A percentile compares a stretch with the other conserved stretches of the same genome.
Conservation (phyloP, 2,888 invertebrate species). For the Sesia apiformis region DNA sequence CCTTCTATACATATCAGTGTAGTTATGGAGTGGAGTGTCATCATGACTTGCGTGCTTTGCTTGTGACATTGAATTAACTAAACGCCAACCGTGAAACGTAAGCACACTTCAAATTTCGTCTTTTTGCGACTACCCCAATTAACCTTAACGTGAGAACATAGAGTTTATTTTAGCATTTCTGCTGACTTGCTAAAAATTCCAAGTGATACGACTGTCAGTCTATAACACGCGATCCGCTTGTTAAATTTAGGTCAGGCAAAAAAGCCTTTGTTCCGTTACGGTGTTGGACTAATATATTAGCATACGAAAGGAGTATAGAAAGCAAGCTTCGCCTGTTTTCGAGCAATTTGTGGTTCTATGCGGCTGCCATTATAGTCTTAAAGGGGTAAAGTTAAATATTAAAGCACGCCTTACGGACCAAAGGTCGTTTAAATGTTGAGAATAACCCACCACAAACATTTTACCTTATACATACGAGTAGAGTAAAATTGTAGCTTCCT, state of each 20-base stretch:
- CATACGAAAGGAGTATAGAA: too few species aligned
- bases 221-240: constrained; percentile 28
- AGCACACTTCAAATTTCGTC: constrained; percentile 3
- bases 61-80: constrained; percentile 6
- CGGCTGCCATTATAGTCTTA: not conserved
- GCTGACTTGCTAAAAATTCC: not conserved
- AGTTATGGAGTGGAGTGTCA: constrained; percentile 8
- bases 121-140: not conserved
- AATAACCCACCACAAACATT: not conserved
- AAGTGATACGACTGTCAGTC: constrained; percentile 12
- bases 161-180: not conserved
- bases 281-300: too few species aligned
- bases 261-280: too few species aligned
- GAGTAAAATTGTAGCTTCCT: too few species aligned
- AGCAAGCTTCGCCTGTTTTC: too few species aligned
- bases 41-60: constrained; percentile 7
- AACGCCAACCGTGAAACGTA: too few species aligned
- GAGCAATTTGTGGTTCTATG: not conserved
- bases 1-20: constrained; percentile 7
- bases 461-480: too few species aligned
- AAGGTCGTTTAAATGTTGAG: not conserved
- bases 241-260: constrained; percentile 13
- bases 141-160: not conserved
- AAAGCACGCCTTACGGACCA: not conserved
- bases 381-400: not conserved